Conservation (phyloP, 2,888 invertebrate species). For the Leptura quadrifasciata region DNA sequence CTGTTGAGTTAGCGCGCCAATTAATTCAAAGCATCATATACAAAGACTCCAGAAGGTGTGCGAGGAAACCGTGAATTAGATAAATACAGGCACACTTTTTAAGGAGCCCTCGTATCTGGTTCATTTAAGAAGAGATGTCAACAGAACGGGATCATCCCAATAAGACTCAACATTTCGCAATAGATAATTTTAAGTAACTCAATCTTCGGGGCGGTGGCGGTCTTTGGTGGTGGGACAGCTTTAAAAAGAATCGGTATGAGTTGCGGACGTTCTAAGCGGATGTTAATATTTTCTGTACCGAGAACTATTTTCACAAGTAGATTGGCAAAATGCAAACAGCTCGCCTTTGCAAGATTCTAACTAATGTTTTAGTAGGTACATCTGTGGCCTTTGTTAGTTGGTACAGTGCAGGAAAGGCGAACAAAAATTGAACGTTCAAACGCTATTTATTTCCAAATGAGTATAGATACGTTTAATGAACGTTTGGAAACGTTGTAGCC, state of each 20-base stretch:
- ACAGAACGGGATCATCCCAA: constrained; percentile 53
- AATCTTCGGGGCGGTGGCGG: constrained; percentile 69
- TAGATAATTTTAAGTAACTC: constrained; percentile 58
- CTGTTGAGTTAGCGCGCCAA: constrained; percentile 61
- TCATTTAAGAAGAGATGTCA: constrained; percentile 39
- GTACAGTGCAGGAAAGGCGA: too few species aligned
- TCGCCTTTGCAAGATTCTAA: too few species aligned
- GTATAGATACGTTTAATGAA: too few species aligned
- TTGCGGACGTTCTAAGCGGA: constrained; percentile 40
- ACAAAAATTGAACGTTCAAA: too few species aligned
- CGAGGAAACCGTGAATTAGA: neutral
- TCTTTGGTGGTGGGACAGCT: constrained; percentile 66
- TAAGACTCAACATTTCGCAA: constrained; percentile 53
- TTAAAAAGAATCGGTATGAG: constrained; percentile 48
- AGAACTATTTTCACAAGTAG: too few species aligned
- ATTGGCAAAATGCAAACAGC: too few species aligned
- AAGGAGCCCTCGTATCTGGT: constrained; percentile 3
- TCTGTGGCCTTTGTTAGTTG: too few species aligned
- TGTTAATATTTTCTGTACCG: too few species aligned
- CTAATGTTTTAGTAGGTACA: too few species aligned
- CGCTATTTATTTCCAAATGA: too few species aligned
- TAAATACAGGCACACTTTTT: neutral
- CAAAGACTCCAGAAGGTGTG: constrained; percentile 40
- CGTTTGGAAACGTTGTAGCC: too few species aligned
- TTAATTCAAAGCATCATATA: constrained; percentile 29